Percentiles rank a stretch among this genome's conserved stretches.
phyloP scores from a whole-genome alignment of 2,888 invertebrate genomes.

The Chydorus sphaericus region DNA sequence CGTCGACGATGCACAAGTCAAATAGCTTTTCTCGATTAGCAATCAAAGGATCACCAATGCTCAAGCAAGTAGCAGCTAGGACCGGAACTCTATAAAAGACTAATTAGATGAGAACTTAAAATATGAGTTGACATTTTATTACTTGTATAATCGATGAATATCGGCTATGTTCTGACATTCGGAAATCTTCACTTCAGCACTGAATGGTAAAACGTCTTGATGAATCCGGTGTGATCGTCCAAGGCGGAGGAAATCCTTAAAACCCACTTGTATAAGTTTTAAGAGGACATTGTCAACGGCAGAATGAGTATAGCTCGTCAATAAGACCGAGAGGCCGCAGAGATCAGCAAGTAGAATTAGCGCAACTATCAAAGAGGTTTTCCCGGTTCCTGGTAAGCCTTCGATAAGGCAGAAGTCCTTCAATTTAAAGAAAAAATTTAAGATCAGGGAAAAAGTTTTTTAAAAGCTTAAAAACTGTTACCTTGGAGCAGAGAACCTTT shows the following conservation, averaged over 20 bases:
- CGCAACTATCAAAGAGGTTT: constrained; percentile 83
- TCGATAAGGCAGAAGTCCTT: constrained; percentile 71
- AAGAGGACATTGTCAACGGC: constrained; percentile 87
- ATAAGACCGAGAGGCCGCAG: constrained; percentile 58
- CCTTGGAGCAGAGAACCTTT: constrained; percentile 53
- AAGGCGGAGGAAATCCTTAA: constrained; percentile 60
- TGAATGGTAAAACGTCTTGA: constrained; percentile 35
- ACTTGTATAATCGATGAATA: constrained; percentile 16
- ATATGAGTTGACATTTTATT: background rate
- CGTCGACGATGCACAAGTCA: constrained; percentile 86
- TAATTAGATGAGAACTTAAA: background rate
- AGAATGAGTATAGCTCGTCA: constrained; percentile 88
- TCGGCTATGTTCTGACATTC: constrained; percentile 36
- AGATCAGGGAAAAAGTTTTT: no score
- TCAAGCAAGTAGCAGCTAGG: constrained; percentile 80
- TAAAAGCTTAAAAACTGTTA: no score
- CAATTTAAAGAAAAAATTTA: no score
- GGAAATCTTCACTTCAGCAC: constrained; percentile 41
- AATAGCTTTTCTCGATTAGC: constrained; percentile 51
- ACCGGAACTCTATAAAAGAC: constrained; percentile 32
- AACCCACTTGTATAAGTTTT: constrained; percentile 33
- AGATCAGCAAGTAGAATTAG: constrained; percentile 57
- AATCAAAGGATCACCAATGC: constrained; percentile 63
- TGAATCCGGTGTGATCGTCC: constrained; percentile 51
- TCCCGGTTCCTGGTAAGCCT: constrained; percentile 85